Evolutionary conservation across 92 coral and sea anemone genomes (phyloP).

Genomic region (Palythoa grandis): DNA sequence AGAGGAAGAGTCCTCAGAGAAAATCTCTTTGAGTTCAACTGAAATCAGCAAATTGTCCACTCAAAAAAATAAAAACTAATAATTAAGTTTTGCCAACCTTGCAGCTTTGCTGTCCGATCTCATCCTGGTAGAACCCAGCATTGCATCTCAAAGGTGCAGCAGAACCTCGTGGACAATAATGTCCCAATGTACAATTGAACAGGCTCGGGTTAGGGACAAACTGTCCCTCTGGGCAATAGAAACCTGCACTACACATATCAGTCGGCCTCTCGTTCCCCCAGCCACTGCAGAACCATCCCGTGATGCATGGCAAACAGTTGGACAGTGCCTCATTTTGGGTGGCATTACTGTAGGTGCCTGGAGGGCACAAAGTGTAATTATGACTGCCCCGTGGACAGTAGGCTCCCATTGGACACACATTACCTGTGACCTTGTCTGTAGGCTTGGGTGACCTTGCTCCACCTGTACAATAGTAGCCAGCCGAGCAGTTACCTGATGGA

Average conservation of each 20-base stretch:
- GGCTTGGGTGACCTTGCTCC: conserved; percentile 74
- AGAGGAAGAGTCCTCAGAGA: too few relatives aligned
- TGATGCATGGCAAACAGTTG: conserved; percentile 80
- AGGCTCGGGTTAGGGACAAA: conserved; percentile 68
- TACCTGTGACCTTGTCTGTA: conserved; percentile 76
- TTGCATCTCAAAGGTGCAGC: conserved; percentile 79
- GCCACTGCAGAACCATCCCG: conserved; percentile 85
- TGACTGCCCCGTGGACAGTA: conserved; percentile 81
- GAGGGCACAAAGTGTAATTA: conserved; percentile 76
- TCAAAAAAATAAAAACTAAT: background rate
- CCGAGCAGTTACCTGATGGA: conserved; percentile 86
- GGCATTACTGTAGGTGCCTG: conserved; percentile 83
- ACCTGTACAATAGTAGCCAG: conserved; percentile 86
- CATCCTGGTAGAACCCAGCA: conserved; percentile 89
- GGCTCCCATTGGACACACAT: conserved; percentile 86
- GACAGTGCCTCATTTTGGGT: conserved; percentile 66
- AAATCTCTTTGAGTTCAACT: too few relatives aligned
- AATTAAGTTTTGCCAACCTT: conserved; percentile 57
- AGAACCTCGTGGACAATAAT: conserved; percentile 84
- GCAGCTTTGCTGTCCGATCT: conserved; percentile 63
- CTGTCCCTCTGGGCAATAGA: conserved; percentile 92
- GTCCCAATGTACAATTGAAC: conserved; percentile 79
- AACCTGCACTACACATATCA: conserved; percentile 80
- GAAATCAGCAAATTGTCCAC: too few relatives aligned
- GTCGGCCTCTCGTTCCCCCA: conserved; percentile 75